Percentiles rank a stretch among this genome's conserved stretches.
Evolutionary conservation across 1,140 invertebrate species (phyloP).

Genomic region (Pissodes strobi): DNA sequence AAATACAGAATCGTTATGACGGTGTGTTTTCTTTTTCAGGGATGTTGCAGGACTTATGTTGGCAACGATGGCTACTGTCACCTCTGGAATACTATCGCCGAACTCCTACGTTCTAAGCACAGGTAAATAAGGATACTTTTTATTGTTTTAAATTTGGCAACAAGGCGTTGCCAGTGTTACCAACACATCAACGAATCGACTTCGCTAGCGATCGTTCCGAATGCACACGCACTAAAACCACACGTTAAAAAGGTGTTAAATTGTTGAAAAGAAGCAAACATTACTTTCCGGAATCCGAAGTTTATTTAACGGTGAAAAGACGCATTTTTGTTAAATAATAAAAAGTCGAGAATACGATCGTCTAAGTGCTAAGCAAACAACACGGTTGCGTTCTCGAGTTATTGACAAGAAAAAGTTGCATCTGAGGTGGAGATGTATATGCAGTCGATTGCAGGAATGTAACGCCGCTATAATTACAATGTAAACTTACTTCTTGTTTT

Average conservation of each 20-base stretch:
- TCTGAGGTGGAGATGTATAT: conserved; percentile 9
- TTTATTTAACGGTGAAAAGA: conserved; percentile 33
- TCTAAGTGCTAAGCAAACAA: conserved; percentile 33
- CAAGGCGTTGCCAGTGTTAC: not conserved
- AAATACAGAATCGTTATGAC: too few relatives aligned
- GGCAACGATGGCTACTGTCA: conserved; percentile 55
- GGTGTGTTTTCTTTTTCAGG: conserved; percentile 52
- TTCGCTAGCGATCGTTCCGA: too few relatives aligned
- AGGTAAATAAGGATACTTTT: too few relatives aligned
- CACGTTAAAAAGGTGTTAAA: conserved; percentile 22
- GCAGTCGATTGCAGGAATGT: conserved; percentile 3
- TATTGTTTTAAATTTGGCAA: not conserved
- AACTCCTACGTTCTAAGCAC: conserved; percentile 54
- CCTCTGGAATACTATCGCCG: conserved; percentile 53
- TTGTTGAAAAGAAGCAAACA: conserved; percentile 28
- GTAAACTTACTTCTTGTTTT: conserved; percentile 9
- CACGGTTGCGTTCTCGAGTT: conserved; percentile 17
- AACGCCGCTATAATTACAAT: conserved; percentile 25
- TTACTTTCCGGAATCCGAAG: conserved; percentile 16
- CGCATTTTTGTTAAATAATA: conserved; percentile 31
- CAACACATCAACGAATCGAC: too few relatives aligned
- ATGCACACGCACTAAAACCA: not conserved
- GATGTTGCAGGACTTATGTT: conserved; percentile 52
- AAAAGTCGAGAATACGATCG: conserved; percentile 25
- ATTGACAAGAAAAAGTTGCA: conserved; percentile 33